Percentiles rank a stretch among this genome's conserved stretches.
Evolutionary conservation across 1,140 invertebrate genomes (phyloP).

Genomic region (Whitmania pigra): DNA sequence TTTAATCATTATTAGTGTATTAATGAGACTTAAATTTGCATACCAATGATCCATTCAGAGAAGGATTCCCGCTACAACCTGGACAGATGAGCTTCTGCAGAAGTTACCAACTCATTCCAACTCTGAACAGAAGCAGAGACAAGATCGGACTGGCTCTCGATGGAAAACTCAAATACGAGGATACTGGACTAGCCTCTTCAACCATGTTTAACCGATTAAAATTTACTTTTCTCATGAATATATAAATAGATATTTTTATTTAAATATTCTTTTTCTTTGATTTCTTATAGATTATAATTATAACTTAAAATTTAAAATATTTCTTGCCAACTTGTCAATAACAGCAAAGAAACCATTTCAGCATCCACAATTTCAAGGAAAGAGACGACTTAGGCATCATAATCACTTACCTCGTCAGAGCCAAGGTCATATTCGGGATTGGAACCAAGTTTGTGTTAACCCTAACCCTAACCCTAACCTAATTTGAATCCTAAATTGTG

Average conservation of each 20-base stretch:
- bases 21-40: background rate
- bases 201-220: background rate
- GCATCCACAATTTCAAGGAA: constrained; percentile 5
- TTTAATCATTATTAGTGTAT: background rate
- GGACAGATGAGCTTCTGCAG: constrained; percentile 3
- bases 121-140: constrained; percentile 2
- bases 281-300: no score
- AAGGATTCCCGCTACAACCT: constrained; percentile 2
- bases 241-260: no score
- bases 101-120: constrained; percentile 8
- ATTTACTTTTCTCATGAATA: no score
- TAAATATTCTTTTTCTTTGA: no score
- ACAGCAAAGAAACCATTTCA: no score
- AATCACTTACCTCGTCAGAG: constrained; percentile 6
- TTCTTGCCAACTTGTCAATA: no score
- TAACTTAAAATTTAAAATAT: no score
- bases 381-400: background rate
- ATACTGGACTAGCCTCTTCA: background rate
- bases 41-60: background rate
- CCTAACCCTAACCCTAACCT: background rate
- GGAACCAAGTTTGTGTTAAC: background rate
- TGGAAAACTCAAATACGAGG: constrained; percentile 7
- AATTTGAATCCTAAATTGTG: background rate
- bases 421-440: constrained; percentile 1
- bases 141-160: constrained; percentile 9